Conservation (phyloP, 2,797 vertebrate species). For the Sciurus vulgaris region DNA sequence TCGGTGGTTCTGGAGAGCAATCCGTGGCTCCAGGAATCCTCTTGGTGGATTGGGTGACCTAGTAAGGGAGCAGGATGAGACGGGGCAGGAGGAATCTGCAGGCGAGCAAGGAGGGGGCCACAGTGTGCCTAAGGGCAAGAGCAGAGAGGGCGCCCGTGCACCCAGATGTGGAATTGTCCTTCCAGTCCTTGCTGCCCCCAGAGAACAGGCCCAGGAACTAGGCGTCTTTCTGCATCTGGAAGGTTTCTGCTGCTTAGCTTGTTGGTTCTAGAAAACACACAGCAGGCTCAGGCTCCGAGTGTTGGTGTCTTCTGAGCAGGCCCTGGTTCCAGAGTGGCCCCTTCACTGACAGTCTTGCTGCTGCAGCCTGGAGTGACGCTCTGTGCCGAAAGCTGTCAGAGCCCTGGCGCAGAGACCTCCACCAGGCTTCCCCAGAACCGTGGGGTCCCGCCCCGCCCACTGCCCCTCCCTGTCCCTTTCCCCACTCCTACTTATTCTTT, state of each 20-base stretch:
- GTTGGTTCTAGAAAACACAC: not conserved
- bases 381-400: not conserved
- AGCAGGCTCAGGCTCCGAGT: not conserved
- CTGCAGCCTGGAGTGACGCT: not conserved
- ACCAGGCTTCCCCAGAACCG: not conserved
- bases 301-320: not conserved
- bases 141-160: not conserved
- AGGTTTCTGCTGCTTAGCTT: not conserved
- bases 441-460: not conserved
- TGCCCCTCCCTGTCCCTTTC: accelerated
- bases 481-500: not conserved
- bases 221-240: too few relatives aligned
- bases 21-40: not conserved
- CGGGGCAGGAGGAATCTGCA: too few relatives aligned
- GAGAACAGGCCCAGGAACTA: not conserved
- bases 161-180: accelerated
- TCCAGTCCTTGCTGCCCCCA: not conserved
- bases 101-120: not conserved
- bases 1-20: not conserved
- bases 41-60: accelerated
- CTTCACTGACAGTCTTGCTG: not conserved
- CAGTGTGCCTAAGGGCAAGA: not conserved
- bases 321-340: not conserved
- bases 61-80: accelerated
- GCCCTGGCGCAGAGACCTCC: not conserved